These are phyloP conservation scores for Chrysemys picta DNA, from an alignment of 2,113 vertebrate species.

Conservation along the genomic window DNA sequence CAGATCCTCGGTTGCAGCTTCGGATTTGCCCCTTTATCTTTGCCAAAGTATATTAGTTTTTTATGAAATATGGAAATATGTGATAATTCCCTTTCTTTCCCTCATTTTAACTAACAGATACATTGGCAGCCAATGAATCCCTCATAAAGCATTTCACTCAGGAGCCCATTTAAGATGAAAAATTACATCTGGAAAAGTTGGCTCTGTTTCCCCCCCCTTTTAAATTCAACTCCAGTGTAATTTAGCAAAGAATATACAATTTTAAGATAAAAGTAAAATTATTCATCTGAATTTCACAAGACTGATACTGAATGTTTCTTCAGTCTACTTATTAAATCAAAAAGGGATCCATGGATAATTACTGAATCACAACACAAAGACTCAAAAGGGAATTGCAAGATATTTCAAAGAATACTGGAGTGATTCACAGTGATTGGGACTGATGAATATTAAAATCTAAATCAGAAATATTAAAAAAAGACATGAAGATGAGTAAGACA, in stretches of 20 bases:
- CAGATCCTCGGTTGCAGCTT: not conserved
- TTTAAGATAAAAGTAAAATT: not conserved
- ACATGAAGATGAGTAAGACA: not conserved
- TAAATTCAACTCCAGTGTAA: not conserved
- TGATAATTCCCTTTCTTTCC: not conserved
- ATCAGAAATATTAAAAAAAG: not conserved
- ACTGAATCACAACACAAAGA: not conserved
- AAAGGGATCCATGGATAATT: not conserved
- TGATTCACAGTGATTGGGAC: not conserved
- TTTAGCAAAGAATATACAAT: not conserved
- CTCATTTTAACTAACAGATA: not conserved
- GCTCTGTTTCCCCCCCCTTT: not conserved
- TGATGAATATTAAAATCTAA: not conserved
- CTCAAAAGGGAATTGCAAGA: not conserved
- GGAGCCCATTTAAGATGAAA: not conserved
- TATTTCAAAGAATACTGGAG: not conserved
- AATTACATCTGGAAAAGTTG: not conserved
- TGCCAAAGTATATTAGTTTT: not conserved
- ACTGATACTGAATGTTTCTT: not conserved
- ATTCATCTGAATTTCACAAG: not conserved
- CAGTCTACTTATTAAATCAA: not conserved
- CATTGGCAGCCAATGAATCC: not conserved
- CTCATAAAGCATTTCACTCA: not conserved
- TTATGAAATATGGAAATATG: not conserved
- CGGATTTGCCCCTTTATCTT: not conserved